Base-by-base conservation (phyloP, 1,140 invertebrate genomes). In the Drosophila ercepeae region DNA sequence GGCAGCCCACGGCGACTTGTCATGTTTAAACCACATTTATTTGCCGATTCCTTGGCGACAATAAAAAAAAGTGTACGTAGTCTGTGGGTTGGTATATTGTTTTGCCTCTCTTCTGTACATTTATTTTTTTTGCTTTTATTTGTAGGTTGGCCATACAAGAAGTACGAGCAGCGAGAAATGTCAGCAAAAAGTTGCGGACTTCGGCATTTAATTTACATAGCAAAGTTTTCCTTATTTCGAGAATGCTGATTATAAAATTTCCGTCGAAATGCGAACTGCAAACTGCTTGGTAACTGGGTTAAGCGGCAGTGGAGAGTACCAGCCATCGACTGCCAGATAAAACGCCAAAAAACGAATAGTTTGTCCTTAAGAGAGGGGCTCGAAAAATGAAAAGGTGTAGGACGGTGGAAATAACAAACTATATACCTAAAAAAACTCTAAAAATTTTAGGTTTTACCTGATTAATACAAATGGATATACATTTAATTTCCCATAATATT, bases 11-110 rank as follows among this genome's bases (percentile, higher is more conserved):
- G 75, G 76, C 68, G 77, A 70, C 76, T 81, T 86, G 82, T 89
- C 82, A 88, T 88, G 82, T 88, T 89, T 78, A 78, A 88, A 69
- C 78, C 83, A 88, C 82, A 89, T 88, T 88, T 88, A 88, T 89
- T 88, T 89, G 72, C 53, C 71, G 61, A 48, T 45, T 14, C 39
- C 59, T 4, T 32, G 48, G 49, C 59, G 64, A 70, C 63, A 86
- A 71, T 71, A 88, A 86, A 79, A 27, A n/a, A 75, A 77, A 75
- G 65, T 44, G 51, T 78, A 36, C 68, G 44, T 61, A 60, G n/a
- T n/a, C n/a, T 44, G 41, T 21, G 4, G 9, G 25, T 4, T 18
- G 13, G 8, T 70, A 41, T 72, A 71, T 60, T 64, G 60, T 64
- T 64, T 60, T 19, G 27, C 25, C 13, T 16, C n/a, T 34, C 25